A percentile compares a stretch with the other conserved stretches of the same genome.
phyloP scores from a whole-genome alignment of 2,113 vertebrate genomes.

The Mirounga angustirostris region DNA sequence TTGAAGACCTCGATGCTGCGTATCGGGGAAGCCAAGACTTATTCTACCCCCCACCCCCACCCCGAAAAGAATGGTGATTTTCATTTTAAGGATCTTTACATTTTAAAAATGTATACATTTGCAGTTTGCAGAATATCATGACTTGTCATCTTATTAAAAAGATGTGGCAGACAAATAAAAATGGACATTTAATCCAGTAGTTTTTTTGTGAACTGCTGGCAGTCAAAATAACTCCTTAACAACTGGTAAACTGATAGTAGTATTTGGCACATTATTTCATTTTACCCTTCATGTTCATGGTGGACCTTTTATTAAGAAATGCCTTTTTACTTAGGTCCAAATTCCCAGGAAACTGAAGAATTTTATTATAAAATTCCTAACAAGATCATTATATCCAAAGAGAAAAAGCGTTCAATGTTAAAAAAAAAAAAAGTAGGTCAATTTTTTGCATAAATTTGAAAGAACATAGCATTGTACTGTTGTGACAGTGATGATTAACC shows the following conservation, averaged over 20 bases:
- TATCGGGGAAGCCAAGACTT: background rate
- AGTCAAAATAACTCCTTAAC: background rate
- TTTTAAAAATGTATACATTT: background rate
- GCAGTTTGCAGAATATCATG: background rate
- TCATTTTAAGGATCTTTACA: background rate
- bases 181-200: background rate
- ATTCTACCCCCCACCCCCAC: background rate
- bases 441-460: conserved; percentile 23
- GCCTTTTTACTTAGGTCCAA: background rate
- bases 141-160: background rate
- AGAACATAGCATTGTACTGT: background rate
- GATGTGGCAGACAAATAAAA: background rate
- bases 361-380: background rate
- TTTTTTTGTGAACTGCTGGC: background rate
- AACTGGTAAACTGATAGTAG: background rate
- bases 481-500: background rate
- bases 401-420: background rate
- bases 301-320: conserved; percentile 7
- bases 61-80: background rate
- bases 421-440: background rate
- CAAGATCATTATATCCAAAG: background rate
- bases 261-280: background rate
- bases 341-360: conserved; percentile 12
- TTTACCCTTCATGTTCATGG: background rate
- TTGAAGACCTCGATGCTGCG: background rate